Conservation (phyloP, 2,888 invertebrate species). For the Diaphora mendica region DNA sequence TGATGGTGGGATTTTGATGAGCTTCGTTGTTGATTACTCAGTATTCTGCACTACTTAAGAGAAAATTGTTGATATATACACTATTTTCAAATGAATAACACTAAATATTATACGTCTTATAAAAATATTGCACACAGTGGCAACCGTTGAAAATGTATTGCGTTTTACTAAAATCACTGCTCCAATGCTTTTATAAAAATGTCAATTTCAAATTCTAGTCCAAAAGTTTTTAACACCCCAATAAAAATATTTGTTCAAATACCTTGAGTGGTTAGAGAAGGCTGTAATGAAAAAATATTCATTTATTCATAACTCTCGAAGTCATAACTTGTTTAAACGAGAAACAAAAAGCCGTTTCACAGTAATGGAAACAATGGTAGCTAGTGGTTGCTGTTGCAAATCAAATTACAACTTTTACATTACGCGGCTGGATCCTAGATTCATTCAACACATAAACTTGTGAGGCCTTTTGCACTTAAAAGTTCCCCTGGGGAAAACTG, state of each 20-base stretch:
- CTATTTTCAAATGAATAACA: too few species aligned
- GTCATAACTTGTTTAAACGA: slow-evolving; percentile 63
- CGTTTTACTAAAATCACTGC: too few species aligned
- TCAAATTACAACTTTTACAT: slow-evolving; percentile 80
- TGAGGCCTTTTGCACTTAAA: slow-evolving; percentile 79
- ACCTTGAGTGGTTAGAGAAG: slow-evolving; percentile 43
- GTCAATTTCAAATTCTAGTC: background rate
- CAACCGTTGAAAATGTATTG: too few species aligned
- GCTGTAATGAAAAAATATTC: slow-evolving; percentile 60
- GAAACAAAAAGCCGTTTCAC: slow-evolving; percentile 65
- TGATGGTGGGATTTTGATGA: background rate
- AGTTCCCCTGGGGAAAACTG: slow-evolving; percentile 70
- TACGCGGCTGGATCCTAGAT: slow-evolving; percentile 68
- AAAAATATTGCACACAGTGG: too few species aligned
- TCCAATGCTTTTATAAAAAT: too few species aligned
- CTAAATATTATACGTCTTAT: too few species aligned
- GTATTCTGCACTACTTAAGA: too few species aligned
- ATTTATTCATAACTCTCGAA: slow-evolving; percentile 64
- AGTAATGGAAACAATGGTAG: slow-evolving; percentile 69
- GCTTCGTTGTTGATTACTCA: too few species aligned
- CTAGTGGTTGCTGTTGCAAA: slow-evolving; percentile 72
- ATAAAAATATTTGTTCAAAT: slow-evolving; percentile 39
- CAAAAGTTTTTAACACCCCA: slow-evolving; percentile 31
- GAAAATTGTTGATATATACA: too few species aligned
- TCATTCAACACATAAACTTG: slow-evolving; percentile 78